Evolutionary conservation across 2,113 vertebrate species (phyloP), one percentile per base, ranked within the genome.

Genomic region (Pelobates fuscus): DNA sequence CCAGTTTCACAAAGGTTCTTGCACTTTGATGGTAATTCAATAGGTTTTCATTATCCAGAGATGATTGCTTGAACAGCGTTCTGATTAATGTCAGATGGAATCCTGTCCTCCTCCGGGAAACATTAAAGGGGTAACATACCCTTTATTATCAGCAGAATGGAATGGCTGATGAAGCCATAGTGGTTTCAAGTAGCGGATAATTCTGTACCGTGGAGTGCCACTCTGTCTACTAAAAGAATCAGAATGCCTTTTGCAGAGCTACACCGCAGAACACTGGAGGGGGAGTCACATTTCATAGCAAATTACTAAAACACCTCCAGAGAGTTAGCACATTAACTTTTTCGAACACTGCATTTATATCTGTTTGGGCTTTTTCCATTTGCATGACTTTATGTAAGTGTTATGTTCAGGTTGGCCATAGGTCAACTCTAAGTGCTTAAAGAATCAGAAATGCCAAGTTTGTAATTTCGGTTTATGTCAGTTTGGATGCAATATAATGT

Each of bases 71-170:
- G 24, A 46, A 49, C 71, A 67, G 24, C 18, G 61, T 65, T 66
- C 71, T 75, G 37, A 67, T 67, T 66, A 65, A 75, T 75, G 72
- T 59, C 63, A 75, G 63, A 67, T 67, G 72, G 54, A 75, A 75
- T 67, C 55, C 63, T 75, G 52, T 62, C 26, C n/a, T 66, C 63
- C 57, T 65, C 23, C 25, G 72, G 63, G 72, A 75, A 59, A 30
- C 72, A 67, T 57, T 75, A 59, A 60, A 64, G 63, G 67, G 72
- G 52, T 67, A 67, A 75, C 25, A 27, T 58, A 75, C 63, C 64
- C 63, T 60, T 44, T 75, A 49, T 67, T 58, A 41, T 73, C 27
- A 64, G 46, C 14, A 25, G 61, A 73, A 65, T 55, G 61, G 44
- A 73, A 27, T 24, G 60, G 30, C 14, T 37, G 10, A 37, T 64